Conservation (phyloP, 2,888 invertebrate genomes). For the Tetragonisca angustula region DNA sequence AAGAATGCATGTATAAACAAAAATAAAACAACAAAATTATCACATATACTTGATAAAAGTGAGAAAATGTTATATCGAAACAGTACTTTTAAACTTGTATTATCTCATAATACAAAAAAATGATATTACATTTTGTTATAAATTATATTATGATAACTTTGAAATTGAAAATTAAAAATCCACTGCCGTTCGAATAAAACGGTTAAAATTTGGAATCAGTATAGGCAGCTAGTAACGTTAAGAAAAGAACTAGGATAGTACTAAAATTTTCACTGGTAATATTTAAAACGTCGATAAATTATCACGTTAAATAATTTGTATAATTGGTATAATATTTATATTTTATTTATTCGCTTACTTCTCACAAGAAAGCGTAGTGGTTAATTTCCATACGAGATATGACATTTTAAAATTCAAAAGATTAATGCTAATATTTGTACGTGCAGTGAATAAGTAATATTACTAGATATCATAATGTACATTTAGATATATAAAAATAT, state of each 20-base stretch:
- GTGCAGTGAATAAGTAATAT: slow-evolving; percentile 26
- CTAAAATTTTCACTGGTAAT: background rate
- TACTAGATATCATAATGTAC: background rate
- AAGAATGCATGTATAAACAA: slow-evolving; percentile 36
- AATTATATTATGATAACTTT: slow-evolving; percentile 7
- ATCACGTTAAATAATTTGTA: background rate
- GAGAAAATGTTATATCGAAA: background rate
- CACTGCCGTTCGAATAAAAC: slow-evolving; percentile 18
- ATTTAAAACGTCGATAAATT: background rate
- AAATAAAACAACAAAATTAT: slow-evolving; percentile 9
- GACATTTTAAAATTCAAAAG: background rate
- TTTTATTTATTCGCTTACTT: background rate
- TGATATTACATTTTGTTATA: background rate
- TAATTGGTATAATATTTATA: background rate
- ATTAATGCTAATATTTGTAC: slow-evolving; percentile 7
- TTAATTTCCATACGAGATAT: background rate
- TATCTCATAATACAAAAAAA: background rate
- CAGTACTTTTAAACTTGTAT: background rate
- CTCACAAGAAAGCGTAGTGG: background rate
- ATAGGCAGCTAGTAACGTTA: slow-evolving; percentile 21
- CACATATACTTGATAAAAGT: background rate
- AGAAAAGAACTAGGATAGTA: background rate
- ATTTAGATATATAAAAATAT: slow-evolving; percentile 24
- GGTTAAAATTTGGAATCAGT: slow-evolving; percentile 28
- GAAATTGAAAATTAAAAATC: background rate